Conservation (phyloP, 2,113 vertebrate genomes). For the Channa maculata region DNA sequence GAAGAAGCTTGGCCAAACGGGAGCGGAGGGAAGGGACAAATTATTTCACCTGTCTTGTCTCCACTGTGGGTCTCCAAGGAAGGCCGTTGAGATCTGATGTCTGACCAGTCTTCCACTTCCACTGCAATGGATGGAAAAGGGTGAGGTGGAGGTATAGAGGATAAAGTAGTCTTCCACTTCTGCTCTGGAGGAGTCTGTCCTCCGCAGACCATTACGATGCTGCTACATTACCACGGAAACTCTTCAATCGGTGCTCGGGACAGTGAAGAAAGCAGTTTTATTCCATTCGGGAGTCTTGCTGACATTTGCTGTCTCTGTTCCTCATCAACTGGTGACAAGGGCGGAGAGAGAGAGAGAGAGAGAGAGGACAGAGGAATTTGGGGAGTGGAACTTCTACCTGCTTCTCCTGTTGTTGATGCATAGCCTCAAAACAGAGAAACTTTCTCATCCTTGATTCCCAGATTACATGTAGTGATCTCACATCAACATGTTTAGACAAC, state of each 20-base stretch:
- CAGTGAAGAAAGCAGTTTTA: conserved; percentile 55
- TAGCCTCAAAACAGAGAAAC: conserved; percentile 62
- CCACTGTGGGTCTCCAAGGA: conserved; percentile 53
- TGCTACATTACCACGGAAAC: conserved; percentile 81
- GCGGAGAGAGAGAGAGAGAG: too few relatives aligned
- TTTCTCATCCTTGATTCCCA: conserved; percentile 58
- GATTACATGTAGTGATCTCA: conserved; percentile 86
- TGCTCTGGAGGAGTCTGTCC: conserved; percentile 68
- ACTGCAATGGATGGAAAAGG: conserved; percentile 51
- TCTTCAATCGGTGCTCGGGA: conserved; percentile 76
- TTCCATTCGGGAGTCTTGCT: conserved; percentile 51
- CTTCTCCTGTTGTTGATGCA: conserved; percentile 57
- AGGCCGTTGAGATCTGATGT: conserved; percentile 48
- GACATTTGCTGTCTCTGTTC: conserved; percentile 68
- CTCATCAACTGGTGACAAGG: conserved; percentile 56
- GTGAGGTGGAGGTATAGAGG: conserved; percentile 60
- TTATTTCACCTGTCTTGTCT: conserved; percentile 61
- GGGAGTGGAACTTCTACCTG: conserved; percentile 52
- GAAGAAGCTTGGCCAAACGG: conserved; percentile 37
- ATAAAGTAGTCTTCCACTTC: conserved; percentile 76
- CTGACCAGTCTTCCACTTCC: conserved; percentile 68
- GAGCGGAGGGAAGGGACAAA: conserved; percentile 48
- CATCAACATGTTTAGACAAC: conserved; percentile 76
- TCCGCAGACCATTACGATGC: conserved; percentile 78
- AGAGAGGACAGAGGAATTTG: conserved; percentile 52